Evolutionary conservation across 1,140 invertebrate genomes (phyloP).

Genomic region (Lanistes nyassanus): DNA sequence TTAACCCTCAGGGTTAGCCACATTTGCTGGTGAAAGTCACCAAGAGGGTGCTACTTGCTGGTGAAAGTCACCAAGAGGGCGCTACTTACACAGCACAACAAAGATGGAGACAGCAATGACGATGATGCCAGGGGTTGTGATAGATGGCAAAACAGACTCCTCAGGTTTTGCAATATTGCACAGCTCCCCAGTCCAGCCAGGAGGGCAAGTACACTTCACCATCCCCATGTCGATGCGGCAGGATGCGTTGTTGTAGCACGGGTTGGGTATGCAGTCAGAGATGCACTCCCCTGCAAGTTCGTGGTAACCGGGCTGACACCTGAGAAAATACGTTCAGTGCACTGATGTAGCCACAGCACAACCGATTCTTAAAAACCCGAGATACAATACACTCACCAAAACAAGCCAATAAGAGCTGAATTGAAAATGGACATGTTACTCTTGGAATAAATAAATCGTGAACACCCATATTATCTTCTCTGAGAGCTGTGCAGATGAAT

Average conservation of each 20-base stretch:
- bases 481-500: too few relatives aligned
- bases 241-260: conserved; percentile 60
- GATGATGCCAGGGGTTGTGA: conserved; percentile 60
- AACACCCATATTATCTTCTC: too few relatives aligned
- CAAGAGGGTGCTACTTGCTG: too few relatives aligned
- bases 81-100: conserved; percentile 58
- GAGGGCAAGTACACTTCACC: conserved; percentile 71
- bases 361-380: too few relatives aligned
- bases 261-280: conserved; percentile 34
- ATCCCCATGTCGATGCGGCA: conserved; percentile 38
- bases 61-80: too few relatives aligned
- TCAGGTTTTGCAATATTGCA: conserved; percentile 75
- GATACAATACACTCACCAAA: too few relatives aligned
- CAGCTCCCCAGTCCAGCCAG: conserved; percentile 92
- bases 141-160: conserved; percentile 40
- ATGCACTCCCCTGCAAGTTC: conserved; percentile 18
- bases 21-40: too few relatives aligned
- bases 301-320: conserved; percentile 24
- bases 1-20: too few relatives aligned
- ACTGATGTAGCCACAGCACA: too few relatives aligned
- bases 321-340: not conserved
- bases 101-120: conserved; percentile 63
- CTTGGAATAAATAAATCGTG: too few relatives aligned
- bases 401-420: too few relatives aligned
- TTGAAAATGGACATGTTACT: too few relatives aligned